Evolutionary conservation across 2,113 vertebrate genomes (phyloP), one percentile per base, ranked within the genome.

Genomic region (Leuciscus idus): DNA sequence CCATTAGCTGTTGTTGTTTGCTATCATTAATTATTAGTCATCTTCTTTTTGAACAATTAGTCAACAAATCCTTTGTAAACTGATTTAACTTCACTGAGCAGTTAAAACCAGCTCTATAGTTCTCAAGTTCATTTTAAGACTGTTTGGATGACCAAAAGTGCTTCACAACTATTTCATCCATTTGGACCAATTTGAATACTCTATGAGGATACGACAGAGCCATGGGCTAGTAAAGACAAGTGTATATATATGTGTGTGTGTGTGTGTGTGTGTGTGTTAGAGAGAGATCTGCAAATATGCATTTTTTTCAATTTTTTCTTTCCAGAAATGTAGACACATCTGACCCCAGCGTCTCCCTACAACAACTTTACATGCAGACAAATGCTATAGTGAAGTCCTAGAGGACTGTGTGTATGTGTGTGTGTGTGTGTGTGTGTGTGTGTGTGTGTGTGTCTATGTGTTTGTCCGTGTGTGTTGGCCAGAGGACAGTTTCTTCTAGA

Each of bases 321-420:
- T 46, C n/a, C 8, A 52, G 48, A 75, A 26, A 75, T 81, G 36
- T 48, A 0, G 39, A 70, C 17, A 61, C 33, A 36, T 55, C 80
- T 70, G 46, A 82, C 46, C 80, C 28, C 46, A 23, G 6, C 1
- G 3, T 68, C 62, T 81, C 61, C 43, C 43, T 17, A 81, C 43
- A 82, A 26, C 39, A 68, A 61, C 19, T 50, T 64, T 64, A 48
- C 43, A 82, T 68, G 46, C 46, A 68, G 80, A 68, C 46, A 82
- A 30, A 83, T 50, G 26, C 19, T 83, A 13, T 36, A 12, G 28
- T 33, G 28, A 23, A n/a, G 46, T 55, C 81, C 43, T 62, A n/a
- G 28, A 83, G 46, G 62, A 13, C 19, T 80, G 55, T 48, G n/a
- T 82, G 39, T 28, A 11, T 30, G 52, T 62, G 57, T 52, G 36